Evolutionary conservation across 2,113 vertebrate species (phyloP).

Genomic region (Myrmophylax atrothorax): DNA sequence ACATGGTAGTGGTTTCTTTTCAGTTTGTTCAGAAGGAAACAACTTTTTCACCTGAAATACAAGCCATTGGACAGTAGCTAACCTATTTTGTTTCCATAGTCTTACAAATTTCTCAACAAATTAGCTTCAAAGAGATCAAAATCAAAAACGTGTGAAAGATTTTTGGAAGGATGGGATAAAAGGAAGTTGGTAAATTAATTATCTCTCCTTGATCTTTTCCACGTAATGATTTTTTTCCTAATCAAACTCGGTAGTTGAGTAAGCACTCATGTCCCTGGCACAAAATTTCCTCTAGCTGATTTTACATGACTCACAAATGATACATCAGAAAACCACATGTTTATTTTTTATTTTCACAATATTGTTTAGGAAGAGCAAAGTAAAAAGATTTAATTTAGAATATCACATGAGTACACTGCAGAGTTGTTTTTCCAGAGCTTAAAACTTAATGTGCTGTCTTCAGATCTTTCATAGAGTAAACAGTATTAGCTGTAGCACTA

Average conservation of each 20-base stretch:
- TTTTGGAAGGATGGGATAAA: constrained; percentile 5
- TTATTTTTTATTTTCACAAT: neutral
- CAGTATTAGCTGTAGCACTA: neutral
- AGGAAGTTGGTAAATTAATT: constrained; percentile 43
- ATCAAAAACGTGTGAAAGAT: neutral
- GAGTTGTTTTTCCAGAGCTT: neutral
- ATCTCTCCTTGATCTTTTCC: constrained; percentile 40
- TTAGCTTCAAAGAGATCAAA: constrained; percentile 37
- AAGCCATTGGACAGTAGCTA: constrained; percentile 35
- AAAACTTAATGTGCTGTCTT: neutral
- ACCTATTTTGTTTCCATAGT: neutral
- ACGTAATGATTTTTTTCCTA: neutral
- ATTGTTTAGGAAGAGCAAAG: neutral
- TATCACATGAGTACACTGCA: neutral
- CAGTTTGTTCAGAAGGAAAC: constrained; percentile 1
- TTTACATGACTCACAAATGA: neutral
- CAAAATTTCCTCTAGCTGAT: neutral
- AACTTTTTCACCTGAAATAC: constrained; percentile 19
- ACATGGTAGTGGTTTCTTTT: neutral
- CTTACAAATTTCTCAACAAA: constrained; percentile 1
- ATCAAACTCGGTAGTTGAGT: constrained; percentile 1
- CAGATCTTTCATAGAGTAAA: neutral
- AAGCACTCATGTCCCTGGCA: neutral
- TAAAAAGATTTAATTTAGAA: neutral
- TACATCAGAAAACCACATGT: neutral